Evolutionary conservation across 2,113 vertebrate genomes (phyloP).

Genomic region (Myiagra hebetior): DNA sequence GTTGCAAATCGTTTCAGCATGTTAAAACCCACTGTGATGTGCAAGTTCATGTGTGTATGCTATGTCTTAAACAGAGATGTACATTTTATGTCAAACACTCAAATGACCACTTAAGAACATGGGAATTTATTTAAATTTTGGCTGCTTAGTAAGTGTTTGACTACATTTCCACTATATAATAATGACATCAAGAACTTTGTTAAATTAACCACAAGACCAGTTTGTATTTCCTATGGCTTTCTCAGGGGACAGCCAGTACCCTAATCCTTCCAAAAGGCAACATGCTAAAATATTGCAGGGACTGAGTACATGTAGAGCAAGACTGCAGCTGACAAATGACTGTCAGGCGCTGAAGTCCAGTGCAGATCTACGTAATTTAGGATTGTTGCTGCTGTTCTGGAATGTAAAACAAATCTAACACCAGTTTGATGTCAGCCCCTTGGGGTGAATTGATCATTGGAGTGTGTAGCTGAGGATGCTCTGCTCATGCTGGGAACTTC

Average conservation of each 20-base stretch:
- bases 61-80: slow-evolving; percentile 15
- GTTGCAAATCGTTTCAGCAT: slow-evolving; percentile 18
- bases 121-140: slow-evolving; percentile 32
- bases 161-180: slow-evolving; percentile 16
- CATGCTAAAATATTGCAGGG: background rate
- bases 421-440: background rate
- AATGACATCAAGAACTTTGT: slow-evolving; percentile 22
- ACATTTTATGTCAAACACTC: slow-evolving; percentile 4
- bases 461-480: background rate
- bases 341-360: background rate
- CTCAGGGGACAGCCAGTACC: background rate
- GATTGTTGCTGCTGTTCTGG: background rate
- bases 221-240: background rate
- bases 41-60: background rate
- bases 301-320: background rate
- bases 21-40: background rate
- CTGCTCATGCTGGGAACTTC: background rate
- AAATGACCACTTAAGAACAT: slow-evolving; percentile 22
- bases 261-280: background rate
- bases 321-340: background rate
- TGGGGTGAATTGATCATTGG: background rate
- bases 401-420: background rate
- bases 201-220: slow-evolving; percentile 33
- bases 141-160: slow-evolving; percentile 1
- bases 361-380: background rate